Conservation (phyloP, 2,888 invertebrate genomes). For the Brachyopa scutellaris region DNA sequence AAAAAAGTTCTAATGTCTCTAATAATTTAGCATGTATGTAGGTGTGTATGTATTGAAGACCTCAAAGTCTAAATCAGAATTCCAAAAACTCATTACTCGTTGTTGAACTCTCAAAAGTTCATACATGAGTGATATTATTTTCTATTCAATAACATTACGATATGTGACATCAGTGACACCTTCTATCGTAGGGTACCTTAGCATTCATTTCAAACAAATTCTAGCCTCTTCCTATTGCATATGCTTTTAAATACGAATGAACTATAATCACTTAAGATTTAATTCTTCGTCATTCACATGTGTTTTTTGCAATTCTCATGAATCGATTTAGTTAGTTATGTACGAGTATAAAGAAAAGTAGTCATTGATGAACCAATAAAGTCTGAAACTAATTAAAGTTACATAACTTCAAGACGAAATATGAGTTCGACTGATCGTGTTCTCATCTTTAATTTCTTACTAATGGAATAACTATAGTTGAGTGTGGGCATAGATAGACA, state of each 20-base stretch:
- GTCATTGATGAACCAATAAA: conserved; percentile 32
- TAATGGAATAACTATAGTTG: conserved; percentile 4
- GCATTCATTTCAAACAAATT: neutral
- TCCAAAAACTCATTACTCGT: no score
- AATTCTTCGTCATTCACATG: conserved; percentile 1
- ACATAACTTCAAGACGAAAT: conserved; percentile 15
- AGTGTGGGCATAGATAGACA: neutral
- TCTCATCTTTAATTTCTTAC: conserved; percentile 2
- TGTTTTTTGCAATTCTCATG: conserved; percentile 24
- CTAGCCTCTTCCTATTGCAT: neutral
- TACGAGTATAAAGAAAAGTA: no score
- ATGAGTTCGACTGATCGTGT: conserved; percentile 19
- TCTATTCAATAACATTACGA: no score
- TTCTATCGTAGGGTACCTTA: neutral
- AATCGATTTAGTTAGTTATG: conserved; percentile 23
- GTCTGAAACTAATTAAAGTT: conserved; percentile 45
- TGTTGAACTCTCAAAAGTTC: no score
- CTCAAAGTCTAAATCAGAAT: no score
- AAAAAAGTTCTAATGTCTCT: no score
- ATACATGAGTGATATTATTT: no score
- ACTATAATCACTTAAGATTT: conserved; percentile 11
- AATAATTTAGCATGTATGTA: no score
- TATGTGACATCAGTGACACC: no score
- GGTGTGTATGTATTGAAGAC: no score
- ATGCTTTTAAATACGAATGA: conserved; percentile 5